Evolutionary conservation across 2,113 vertebrate species (phyloP).

Genomic region (Nanorana parkeri): DNA sequence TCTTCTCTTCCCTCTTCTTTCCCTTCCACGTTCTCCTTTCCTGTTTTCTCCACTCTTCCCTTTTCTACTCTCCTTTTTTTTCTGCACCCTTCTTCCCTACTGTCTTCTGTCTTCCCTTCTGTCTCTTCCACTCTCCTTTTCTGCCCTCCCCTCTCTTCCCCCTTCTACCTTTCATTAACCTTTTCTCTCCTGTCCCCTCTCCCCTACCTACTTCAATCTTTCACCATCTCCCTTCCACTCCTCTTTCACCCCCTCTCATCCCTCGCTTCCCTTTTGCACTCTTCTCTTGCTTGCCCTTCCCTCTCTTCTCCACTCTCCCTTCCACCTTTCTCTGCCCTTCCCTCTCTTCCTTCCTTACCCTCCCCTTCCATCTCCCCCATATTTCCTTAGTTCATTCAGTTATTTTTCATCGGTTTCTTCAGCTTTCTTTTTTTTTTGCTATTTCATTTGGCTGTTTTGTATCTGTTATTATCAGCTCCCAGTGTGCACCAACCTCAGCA

Average conservation of each 20-base stretch:
- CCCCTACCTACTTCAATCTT: background rate
- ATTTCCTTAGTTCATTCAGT: too few species aligned
- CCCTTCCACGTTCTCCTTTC: too few species aligned
- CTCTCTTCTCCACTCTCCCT: background rate
- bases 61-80: background rate
- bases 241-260: background rate
- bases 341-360: too few species aligned
- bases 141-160: background rate
- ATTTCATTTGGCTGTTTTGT: background rate
- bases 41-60: too few species aligned
- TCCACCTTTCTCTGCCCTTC: background rate
- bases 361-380: too few species aligned
- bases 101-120: background rate
- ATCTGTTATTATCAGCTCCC: too few species aligned
- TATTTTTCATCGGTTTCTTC: too few species aligned
- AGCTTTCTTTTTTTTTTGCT: too few species aligned
- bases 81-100: background rate
- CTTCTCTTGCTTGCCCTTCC: background rate
- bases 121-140: background rate
- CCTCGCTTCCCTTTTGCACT: background rate
- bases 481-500: too few species aligned
- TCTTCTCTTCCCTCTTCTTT: too few species aligned
- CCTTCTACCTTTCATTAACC: too few species aligned
- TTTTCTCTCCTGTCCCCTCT: background rate
- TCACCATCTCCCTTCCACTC: background rate